A percentile compares a stretch with the other conserved stretches of the same genome.
phyloP scores from a whole-genome alignment of 2,797 vertebrate genomes.

The Parauchenoglanis ngamensis region DNA sequence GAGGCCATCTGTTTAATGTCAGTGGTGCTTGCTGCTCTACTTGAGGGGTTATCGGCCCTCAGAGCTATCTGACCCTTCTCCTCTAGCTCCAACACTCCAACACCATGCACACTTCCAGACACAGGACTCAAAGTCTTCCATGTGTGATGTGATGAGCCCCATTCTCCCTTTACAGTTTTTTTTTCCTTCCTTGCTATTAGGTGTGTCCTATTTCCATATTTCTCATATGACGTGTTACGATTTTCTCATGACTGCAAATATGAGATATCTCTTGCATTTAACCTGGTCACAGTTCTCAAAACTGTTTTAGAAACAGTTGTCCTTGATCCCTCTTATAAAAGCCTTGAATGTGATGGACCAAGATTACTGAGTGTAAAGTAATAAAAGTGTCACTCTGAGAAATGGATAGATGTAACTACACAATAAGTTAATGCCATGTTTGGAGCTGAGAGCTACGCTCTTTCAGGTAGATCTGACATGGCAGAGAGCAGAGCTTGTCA shows the following conservation, averaged over 20 bases:
- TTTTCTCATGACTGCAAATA: background rate
- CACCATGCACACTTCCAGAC: slow-evolving; percentile 64
- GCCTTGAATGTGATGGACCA: slow-evolving; percentile 17
- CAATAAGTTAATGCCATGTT: slow-evolving; percentile 50
- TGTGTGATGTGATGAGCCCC: slow-evolving; percentile 63
- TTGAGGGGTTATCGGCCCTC: slow-evolving; percentile 69
- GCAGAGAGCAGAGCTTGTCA: slow-evolving; percentile 40
- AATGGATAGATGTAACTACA: slow-evolving; percentile 50
- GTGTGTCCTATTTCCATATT: background rate
- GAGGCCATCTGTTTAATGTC: slow-evolving; percentile 76
- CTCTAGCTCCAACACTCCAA: slow-evolving; percentile 61
- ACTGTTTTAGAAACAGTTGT: background rate
- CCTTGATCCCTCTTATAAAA: background rate
- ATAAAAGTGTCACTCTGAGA: slow-evolving; percentile 48
- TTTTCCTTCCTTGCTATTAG: background rate
- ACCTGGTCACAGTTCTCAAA: background rate
- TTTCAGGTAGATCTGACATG: slow-evolving; percentile 44
- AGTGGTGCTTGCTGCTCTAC: slow-evolving; percentile 67
- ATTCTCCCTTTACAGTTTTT: background rate
- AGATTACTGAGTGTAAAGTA: slow-evolving; percentile 30
- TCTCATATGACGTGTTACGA: background rate
- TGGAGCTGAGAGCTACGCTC: slow-evolving; percentile 62
- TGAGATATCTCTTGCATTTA: background rate
- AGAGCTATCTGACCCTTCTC: slow-evolving; percentile 64
- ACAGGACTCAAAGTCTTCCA: slow-evolving; percentile 45